phyloP scores from a whole-genome alignment of 2,113 vertebrate genomes.

The Catagonus wagneri region DNA sequence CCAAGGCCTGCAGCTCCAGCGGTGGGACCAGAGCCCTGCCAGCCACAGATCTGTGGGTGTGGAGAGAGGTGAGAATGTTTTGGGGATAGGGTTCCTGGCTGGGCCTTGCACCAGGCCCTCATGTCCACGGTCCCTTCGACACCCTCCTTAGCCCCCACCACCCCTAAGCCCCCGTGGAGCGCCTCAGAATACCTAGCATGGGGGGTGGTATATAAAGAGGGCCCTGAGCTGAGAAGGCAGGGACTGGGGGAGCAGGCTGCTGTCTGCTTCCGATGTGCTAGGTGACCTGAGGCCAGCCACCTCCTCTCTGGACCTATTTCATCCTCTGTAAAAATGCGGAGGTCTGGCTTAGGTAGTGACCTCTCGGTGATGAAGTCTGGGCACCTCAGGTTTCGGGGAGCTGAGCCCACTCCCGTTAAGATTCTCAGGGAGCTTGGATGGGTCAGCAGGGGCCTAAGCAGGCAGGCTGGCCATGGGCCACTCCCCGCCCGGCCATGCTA shows the following conservation, averaged over 20 bases:
- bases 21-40: rapidly evolving
- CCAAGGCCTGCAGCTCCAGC: too few relatives aligned
- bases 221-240: not conserved
- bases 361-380: not conserved
- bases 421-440: not conserved
- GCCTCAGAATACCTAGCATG: not conserved
- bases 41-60: not conserved
- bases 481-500: not conserved
- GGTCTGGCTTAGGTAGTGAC: not conserved
- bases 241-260: not conserved
- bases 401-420: not conserved
- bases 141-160: not conserved
- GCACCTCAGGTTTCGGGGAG: not conserved
- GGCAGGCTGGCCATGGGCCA: not conserved
- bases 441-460: rapidly evolving
- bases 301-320: not conserved
- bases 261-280: not conserved
- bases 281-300: not conserved
- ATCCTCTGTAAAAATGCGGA: not conserved
- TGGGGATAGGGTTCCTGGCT: not conserved
- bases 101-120: not conserved
- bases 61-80: not conserved
- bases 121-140: not conserved
- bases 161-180: not conserved
- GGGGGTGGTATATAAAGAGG: not conserved